Evolutionary conservation across 2,113 vertebrate genomes (phyloP).

Genomic region (Falco punctatus): DNA sequence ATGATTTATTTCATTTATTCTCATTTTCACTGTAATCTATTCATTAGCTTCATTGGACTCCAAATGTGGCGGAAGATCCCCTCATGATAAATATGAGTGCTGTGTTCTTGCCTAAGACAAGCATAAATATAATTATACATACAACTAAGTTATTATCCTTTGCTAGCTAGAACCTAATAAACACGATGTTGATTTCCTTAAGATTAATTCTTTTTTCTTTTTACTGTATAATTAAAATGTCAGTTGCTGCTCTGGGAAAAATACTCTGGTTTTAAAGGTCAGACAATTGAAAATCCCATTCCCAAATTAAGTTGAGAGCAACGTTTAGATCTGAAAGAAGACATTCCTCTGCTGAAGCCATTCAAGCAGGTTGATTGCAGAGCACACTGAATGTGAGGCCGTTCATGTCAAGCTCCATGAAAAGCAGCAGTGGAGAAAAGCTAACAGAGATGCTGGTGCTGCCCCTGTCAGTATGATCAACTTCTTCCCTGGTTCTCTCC

Average conservation of each 20-base stretch:
- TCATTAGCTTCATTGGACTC: neutral
- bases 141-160: neutral
- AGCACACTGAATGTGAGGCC: fast-evolving
- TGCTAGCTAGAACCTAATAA: neutral
- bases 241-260: neutral
- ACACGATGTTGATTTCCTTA: neutral
- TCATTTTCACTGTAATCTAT: neutral
- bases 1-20: neutral
- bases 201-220: neutral
- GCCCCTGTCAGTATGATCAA: no score
- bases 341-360: neutral
- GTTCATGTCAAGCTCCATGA: fast-evolving
- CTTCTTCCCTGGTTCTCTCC: neutral
- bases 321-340: neutral
- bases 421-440: neutral
- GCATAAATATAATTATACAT: neutral
- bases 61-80: neutral
- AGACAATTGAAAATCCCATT: neutral
- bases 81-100: neutral
- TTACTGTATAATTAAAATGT: neutral
- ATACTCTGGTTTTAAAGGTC: neutral
- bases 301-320: neutral
- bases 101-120: neutral
- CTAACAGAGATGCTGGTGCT: neutral
- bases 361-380: neutral